These are phyloP conservation scores for Onthophagus sagittarius DNA, from an alignment of 2,888 invertebrate species.

Conservation along the genomic window DNA sequence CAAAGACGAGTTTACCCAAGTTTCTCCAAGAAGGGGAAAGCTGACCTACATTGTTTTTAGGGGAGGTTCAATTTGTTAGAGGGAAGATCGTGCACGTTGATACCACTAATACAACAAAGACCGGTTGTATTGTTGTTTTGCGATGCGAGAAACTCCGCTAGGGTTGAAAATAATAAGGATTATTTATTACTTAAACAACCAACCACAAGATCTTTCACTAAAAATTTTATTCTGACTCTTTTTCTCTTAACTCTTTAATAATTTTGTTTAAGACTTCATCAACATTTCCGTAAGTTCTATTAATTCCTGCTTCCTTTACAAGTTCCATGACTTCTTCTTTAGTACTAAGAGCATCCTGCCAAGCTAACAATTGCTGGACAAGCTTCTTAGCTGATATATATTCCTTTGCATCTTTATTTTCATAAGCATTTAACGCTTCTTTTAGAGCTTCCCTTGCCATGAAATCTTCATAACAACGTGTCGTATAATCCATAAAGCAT, in stretches of 20 bases:
- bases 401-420: not conserved
- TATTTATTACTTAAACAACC: not conserved
- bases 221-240: not conserved
- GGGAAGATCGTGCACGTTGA: not conserved
- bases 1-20: not conserved
- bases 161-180: not conserved
- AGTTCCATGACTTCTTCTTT: not conserved
- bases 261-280: not conserved
- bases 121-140: slow-evolving; percentile 1
- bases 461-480: not conserved
- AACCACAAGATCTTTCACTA: not conserved
- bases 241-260: too few species aligned
- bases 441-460: not conserved
- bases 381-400: not conserved
- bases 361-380: not conserved
- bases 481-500: not conserved
- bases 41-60: slow-evolving; percentile 11
- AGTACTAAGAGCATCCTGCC: not conserved
- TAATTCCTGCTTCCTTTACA: not conserved
- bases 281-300: not conserved
- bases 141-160: not conserved
- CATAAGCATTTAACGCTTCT: not conserved
- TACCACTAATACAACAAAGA: not conserved
- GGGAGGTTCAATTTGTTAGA: not conserved
- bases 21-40: slow-evolving; percentile 9